A percentile compares a stretch with the other conserved stretches of the same genome.
These are phyloP conservation scores for Diarsia rubi DNA, from an alignment of 2,888 invertebrate species.

Conservation along the genomic window DNA sequence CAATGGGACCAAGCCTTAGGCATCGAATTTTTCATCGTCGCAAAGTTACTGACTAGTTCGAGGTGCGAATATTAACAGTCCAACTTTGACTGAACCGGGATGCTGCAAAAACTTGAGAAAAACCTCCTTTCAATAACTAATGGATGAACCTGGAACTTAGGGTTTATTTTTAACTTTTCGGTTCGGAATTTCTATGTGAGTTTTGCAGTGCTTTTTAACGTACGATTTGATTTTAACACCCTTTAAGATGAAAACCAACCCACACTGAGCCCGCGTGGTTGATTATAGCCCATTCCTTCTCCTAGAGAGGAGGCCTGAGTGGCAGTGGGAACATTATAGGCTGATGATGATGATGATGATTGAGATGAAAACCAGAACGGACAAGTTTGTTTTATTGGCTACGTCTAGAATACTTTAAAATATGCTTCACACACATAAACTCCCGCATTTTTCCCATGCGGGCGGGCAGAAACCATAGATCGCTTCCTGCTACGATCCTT, in stretches of 20 bases:
- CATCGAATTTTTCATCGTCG: constrained; percentile 84
- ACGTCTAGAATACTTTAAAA: no score
- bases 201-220: background rate
- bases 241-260: background rate
- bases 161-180: constrained; percentile 18
- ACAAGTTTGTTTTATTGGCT: no score
- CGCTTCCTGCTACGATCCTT: no score
- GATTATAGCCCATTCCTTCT: no score
- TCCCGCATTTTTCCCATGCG: no score
- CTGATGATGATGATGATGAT: no score
- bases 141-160: constrained; percentile 30
- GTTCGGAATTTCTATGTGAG: background rate
- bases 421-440: no score
- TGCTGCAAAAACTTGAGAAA: constrained; percentile 63
- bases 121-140: constrained; percentile 52
- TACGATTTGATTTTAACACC: background rate
- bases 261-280: no score
- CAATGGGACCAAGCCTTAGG: constrained; percentile 25
- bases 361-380: background rate
- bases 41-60: constrained; percentile 68
- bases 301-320: no score
- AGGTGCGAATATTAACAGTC: constrained; percentile 80
- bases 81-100: constrained; percentile 72
- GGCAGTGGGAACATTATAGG: no score
- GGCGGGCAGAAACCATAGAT: no score